Evolutionary conservation across 2,888 invertebrate species (phyloP).

Genomic region (Thera britannica): DNA sequence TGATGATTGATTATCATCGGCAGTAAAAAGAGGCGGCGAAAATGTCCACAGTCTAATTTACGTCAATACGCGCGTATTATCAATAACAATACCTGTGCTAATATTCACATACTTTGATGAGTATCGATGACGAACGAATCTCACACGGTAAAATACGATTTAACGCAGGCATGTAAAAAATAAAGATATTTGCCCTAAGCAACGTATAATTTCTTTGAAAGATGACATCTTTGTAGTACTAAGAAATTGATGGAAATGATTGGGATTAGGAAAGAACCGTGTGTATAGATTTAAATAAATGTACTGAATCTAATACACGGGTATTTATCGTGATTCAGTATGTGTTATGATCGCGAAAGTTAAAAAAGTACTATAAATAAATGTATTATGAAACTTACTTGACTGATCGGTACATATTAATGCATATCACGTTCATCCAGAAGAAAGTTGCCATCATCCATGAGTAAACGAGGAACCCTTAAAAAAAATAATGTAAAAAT

Average conservation of each 20-base stretch:
- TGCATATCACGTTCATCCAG: constrained; percentile 88
- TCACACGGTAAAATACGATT: background rate
- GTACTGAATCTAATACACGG: no score
- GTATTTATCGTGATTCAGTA: no score
- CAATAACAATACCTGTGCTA: background rate
- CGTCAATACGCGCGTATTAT: background rate
- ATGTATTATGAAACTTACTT: constrained; percentile 81
- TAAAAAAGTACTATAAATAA: background rate
- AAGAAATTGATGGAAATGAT: background rate
- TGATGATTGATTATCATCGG: background rate
- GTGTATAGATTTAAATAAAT: no score
- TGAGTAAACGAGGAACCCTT: constrained; percentile 85
- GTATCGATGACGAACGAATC: background rate
- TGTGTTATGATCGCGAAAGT: no score
- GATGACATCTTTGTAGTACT: constrained; percentile 4
- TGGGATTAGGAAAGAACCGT: constrained; percentile 9
- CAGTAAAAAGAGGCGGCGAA: background rate
- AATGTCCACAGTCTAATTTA: background rate
- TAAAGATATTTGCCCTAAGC: constrained; percentile 11
- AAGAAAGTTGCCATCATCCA: constrained; percentile 89
- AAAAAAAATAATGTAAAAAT: constrained; percentile 22
- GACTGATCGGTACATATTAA: constrained; percentile 87
- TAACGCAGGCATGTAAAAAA: background rate
- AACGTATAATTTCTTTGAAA: constrained; percentile 9
- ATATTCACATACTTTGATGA: background rate